Conservation (phyloP, 2,888 invertebrate species). For the Drosophila tanythrix region DNA sequence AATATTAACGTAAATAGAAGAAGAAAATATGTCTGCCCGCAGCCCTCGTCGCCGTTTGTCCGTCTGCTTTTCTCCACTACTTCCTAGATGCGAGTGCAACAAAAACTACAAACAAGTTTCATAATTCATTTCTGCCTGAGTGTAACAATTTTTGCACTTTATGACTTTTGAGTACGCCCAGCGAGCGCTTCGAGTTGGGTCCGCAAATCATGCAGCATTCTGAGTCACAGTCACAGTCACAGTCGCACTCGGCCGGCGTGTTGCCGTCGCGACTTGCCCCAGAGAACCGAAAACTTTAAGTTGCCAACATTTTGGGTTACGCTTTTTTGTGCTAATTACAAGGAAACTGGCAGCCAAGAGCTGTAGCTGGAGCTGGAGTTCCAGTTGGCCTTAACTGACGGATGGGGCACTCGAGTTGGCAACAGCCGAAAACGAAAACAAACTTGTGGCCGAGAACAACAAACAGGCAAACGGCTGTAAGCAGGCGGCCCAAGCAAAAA, state of each 20-base stretch:
- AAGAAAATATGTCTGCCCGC: slow-evolving; percentile 50
- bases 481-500: slow-evolving; percentile 34
- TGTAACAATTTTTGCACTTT: slow-evolving; percentile 81
- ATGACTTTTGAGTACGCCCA: slow-evolving; percentile 78
- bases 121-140: slow-evolving; percentile 80
- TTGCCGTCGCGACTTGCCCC: slow-evolving; percentile 31
- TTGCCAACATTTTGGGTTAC: slow-evolving; percentile 71
- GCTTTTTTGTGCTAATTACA: slow-evolving; percentile 75
- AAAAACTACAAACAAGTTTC: slow-evolving; percentile 72
- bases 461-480: slow-evolving; percentile 51
- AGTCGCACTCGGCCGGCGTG: slow-evolving; percentile 43
- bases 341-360: slow-evolving; percentile 53
- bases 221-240: slow-evolving; percentile 12
- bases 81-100: slow-evolving; percentile 52
- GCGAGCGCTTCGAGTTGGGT: slow-evolving; percentile 58
- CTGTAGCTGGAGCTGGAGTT: slow-evolving; percentile 13
- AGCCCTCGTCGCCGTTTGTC: slow-evolving; percentile 6
- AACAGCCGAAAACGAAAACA: slow-evolving; percentile 70
- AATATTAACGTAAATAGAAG: slow-evolving; percentile 5
- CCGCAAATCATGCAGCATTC: slow-evolving; percentile 72
- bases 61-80: slow-evolving; percentile 17
- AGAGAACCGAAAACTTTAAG: slow-evolving; percentile 57
- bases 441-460: slow-evolving; percentile 73
- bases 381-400: slow-evolving; percentile 46
- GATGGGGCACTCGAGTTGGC: slow-evolving; percentile 71